Base-by-base conservation (phyloP, 2,113 vertebrate species). In the Pipra filicauda region DNA sequence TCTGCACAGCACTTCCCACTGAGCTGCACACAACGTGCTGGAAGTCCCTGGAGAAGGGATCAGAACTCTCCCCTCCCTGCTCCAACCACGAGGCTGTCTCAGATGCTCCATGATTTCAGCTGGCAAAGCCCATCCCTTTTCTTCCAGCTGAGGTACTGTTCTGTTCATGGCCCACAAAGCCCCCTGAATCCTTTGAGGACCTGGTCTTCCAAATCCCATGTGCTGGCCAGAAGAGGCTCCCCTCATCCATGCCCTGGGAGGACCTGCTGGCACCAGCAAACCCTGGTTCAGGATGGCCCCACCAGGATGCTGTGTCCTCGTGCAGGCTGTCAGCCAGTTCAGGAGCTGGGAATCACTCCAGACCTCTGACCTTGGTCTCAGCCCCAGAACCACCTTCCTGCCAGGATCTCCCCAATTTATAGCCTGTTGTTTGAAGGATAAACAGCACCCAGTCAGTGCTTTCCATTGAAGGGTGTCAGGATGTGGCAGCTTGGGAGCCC, bases 251-350 rank as follows among this genome's bases (percentile, higher is more conserved):
- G 35, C 13, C 55, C 46, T 28, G 10, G 57, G 9, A 74, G 41
- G 5, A 35, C 11, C 3, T 9, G 22, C 41, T 44, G 35, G 19
- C 12, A 74, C 12, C 48, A 79, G 15, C 61, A 80, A 66, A 22
- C 2, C n/a, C 49, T 15, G 1, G 0, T 2, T 62, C 41, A 62
- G 67, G 41, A 18, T 8, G 41, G 21, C 8, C 43, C 23, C 52
- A 19, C 2, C 37, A 15, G 70, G 51, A 23, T 12, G 1, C 21
- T 8, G 14, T 17, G 24, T 37, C 70, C 73, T 55, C 33, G 12
- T 1, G 0, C 2, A 15, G 20, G 5, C 15, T 9, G 1, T 8
- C 74, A 85, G 52, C 46, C 43, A 23, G 9, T 12, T 17, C 28
- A 46, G 51, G 43, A 55, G 6, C 17, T 51, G 44, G 62, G 8